Conservation (phyloP, 2,888 invertebrate species). For the Tryphoninae sp. region DNA sequence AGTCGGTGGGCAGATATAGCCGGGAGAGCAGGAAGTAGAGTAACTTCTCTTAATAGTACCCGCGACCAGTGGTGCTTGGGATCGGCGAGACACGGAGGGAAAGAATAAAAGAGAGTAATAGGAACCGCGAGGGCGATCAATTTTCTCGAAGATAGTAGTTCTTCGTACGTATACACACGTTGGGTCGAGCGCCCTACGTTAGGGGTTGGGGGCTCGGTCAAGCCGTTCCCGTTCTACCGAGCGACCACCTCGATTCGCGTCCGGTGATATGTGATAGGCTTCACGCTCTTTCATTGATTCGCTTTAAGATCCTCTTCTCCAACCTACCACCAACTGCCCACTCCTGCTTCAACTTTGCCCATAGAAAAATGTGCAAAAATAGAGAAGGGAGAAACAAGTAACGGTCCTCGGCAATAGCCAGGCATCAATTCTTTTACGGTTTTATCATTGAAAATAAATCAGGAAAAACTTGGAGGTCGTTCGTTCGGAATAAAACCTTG, state of each 20-base stretch:
- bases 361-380: slow-evolving; percentile 1
- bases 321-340: neutral
- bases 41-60: slow-evolving; percentile 42
- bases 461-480: neutral
- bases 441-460: neutral
- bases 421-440: neutral
- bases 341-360: neutral
- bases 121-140: slow-evolving; percentile 54
- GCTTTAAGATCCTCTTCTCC: slow-evolving; percentile 20
- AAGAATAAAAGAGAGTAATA: slow-evolving; percentile 39
- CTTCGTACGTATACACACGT: slow-evolving; percentile 28
- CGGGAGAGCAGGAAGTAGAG: slow-evolving; percentile 15
- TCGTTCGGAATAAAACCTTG: neutral
- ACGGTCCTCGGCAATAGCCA: slow-evolving; percentile 18
- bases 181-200: slow-evolving; percentile 44
- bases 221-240: slow-evolving; percentile 18
- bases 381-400: slow-evolving; percentile 20
- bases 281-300: slow-evolving; percentile 54
- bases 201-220: slow-evolving; percentile 24
- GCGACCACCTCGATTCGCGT: slow-evolving; percentile 50
- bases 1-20: slow-evolving; percentile 26
- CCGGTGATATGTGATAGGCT: slow-evolving; percentile 46
- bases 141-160: slow-evolving; percentile 60
- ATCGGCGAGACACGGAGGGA: slow-evolving; percentile 28
- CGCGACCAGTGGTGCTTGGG: slow-evolving; percentile 22